Base-by-base conservation (phyloP, 2,113 vertebrate species). In the Sorex araneus region DNA sequence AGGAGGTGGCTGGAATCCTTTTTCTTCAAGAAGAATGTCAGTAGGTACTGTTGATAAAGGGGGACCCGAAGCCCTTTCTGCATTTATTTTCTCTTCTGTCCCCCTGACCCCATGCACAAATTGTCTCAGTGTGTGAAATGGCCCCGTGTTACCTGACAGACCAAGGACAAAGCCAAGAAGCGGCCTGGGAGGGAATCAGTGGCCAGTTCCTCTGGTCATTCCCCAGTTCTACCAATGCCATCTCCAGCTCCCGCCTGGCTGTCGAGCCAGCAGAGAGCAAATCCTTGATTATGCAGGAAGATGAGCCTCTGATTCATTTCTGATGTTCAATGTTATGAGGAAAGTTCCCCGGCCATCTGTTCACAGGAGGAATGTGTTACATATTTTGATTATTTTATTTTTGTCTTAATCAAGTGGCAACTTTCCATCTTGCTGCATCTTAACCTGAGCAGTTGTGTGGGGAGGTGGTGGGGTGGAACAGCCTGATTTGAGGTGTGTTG, bases 241-340 rank as follows among this genome's bases (percentile, higher is more conserved):
- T 71, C 86, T 75, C 73, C 9, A 21, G 15, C 83, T 91, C 91
- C 85, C 0, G 30, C 79, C 76, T 71, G 85, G 64, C 88, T 94
- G 47, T 28, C 43, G 83, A 60, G 79, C 54, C 84, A 64, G 88
- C 47, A 70, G 60, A 78, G 89, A 95, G 92, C 12, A 30, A 86
- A 81, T 92, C 95, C 94, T 95, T 95, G 94, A 95, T 57, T 84
- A 84, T 93, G 91, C 82, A 28, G 69, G 73, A 84, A 95, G 94
- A 70, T 89, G 76, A 89, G 92, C 60, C 67, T 96, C 92, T 93
- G 95, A 95, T 95, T 95, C 96, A 96, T 95, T 95, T 96, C 87
- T 91, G 87, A 92, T 54, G 94, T 85, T 95, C 83, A 18, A 0
- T 70, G 60, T 96, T 54, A 90, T 27, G 96, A 96, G 91, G 23